Conservation (phyloP, 2,113 vertebrate genomes). For the Gallinago undulata region DNA sequence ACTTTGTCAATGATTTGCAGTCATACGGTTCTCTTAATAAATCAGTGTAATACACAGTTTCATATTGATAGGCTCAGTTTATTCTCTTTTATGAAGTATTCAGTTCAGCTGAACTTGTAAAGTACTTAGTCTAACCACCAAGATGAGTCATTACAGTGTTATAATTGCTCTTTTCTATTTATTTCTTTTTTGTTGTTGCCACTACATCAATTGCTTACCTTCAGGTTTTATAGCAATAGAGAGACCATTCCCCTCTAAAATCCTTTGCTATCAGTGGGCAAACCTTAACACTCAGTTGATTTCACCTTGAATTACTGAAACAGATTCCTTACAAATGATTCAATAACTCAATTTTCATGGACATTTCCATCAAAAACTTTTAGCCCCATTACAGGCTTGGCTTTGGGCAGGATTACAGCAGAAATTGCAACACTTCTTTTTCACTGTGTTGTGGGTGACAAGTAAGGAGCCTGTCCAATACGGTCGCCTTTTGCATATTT, state of each 20-base stretch:
- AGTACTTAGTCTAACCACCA: not conserved
- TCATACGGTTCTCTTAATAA: not conserved
- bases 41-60: not conserved
- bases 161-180: conserved; percentile 13
- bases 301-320: not conserved
- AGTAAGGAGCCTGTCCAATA: not conserved
- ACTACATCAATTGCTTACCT: conserved; percentile 24
- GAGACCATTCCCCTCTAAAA: not conserved
- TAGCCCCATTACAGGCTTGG: not conserved
- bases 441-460: not conserved
- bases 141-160: not conserved
- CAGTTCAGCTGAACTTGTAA: not conserved
- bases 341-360: not conserved
- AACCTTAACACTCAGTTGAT: not conserved
- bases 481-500: not conserved
- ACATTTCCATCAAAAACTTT: not conserved
- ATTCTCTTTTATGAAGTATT: not conserved
- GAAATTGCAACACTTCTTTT: not conserved
- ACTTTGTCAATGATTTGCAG: not conserved
- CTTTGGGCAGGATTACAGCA: not conserved
- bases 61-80: not conserved
- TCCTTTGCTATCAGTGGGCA: not conserved
- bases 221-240: not conserved
- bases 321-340: not conserved
- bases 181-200: not conserved